Base-by-base conservation (phyloP, 2,797 vertebrate genomes). In the Fistularia tabacaria region DNA sequence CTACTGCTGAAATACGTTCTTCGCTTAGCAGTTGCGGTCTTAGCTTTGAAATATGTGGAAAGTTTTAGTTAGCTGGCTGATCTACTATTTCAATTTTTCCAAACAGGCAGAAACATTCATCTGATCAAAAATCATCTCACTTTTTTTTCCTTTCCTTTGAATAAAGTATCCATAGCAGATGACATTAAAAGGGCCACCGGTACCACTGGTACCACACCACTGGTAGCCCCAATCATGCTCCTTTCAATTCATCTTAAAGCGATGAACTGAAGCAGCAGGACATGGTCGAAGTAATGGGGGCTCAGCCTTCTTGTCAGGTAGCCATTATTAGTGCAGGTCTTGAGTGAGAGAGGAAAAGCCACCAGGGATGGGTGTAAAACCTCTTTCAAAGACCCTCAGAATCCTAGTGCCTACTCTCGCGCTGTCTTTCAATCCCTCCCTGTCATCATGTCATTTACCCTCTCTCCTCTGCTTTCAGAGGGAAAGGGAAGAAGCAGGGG, bases 351-450 rank as follows among this genome's bases (percentile, higher is more conserved):
- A 78, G 69, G 25, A 49, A 59, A 84, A 82, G 73, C 82, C 85
- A 85, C 83, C 65, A 64, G 87, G 86, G 83, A 89, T 72, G 71
- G 78, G 74, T 81, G 80, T 87, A 88, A 87, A 89, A 88, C 84
- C 83, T 79, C 80, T 83, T 83, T 87, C 83, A 87, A 84, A 87
- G 84, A 83, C 82, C 83, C 87, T 89, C 76, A 81, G 78, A 86
- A 86, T 87, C 84, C 79, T 64, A 63, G 67, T 77, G 78, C 85
- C 84, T 74, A 71, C 66, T 71, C 53, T 57, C 36, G 12, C 73
- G 49, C 70, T 54, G 60, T 69, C 71, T 64, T 71, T 69, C 76
- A 76, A 75, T 76, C 67, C 73, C 69, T 72, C 53, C 59, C 63
- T 82, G 76, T 85, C 81, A 77, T 82, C 82, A 74, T 84, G 83